phyloP scores from a whole-genome alignment of 2,113 vertebrate species.

The Amphiprion ocellaris region DNA sequence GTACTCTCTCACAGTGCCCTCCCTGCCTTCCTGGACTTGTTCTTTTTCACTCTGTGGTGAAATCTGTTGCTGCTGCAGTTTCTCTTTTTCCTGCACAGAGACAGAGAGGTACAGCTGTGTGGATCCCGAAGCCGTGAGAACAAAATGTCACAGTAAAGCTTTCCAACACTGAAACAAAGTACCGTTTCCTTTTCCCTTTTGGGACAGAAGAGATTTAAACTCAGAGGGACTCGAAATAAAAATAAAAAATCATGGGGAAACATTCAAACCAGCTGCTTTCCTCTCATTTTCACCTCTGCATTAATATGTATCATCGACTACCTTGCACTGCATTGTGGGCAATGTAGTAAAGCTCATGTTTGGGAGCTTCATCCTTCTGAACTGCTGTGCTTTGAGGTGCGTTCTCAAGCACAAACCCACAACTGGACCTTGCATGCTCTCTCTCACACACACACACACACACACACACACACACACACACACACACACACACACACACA shows the following conservation, averaged over 20 bases:
- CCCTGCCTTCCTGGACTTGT: slow-evolving; percentile 70
- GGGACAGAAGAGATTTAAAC: slow-evolving; percentile 46
- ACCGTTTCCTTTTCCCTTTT: slow-evolving; percentile 62
- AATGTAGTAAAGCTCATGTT: slow-evolving; percentile 72
- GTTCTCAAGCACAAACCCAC: slow-evolving; percentile 42
- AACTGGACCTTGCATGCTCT: neutral
- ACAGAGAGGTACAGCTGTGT: slow-evolving; percentile 67
- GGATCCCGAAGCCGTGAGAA: slow-evolving; percentile 73
- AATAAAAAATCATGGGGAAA: slow-evolving; percentile 1
- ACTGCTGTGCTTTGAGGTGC: slow-evolving; percentile 75
- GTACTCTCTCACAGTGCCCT: slow-evolving; percentile 62
- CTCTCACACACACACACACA: neutral
- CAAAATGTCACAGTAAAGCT: slow-evolving; percentile 82
- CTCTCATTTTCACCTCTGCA: slow-evolving; percentile 60
- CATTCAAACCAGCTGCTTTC: slow-evolving; percentile 55
- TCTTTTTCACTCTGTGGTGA: slow-evolving; percentile 37
- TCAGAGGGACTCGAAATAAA: slow-evolving; percentile 8
- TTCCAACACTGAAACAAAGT: slow-evolving; percentile 83
- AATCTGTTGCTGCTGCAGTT: slow-evolving; percentile 63
- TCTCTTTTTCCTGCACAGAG: slow-evolving; percentile 51
- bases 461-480: slow-evolving; percentile 7
- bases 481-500: slow-evolving; percentile 2
- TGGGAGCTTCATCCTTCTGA: slow-evolving; percentile 67
- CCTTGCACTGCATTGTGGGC: slow-evolving; percentile 69
- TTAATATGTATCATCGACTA: slow-evolving; percentile 4